phyloP scores from a whole-genome alignment of 2,113 vertebrate species.

The Mastomys natalensis region DNA sequence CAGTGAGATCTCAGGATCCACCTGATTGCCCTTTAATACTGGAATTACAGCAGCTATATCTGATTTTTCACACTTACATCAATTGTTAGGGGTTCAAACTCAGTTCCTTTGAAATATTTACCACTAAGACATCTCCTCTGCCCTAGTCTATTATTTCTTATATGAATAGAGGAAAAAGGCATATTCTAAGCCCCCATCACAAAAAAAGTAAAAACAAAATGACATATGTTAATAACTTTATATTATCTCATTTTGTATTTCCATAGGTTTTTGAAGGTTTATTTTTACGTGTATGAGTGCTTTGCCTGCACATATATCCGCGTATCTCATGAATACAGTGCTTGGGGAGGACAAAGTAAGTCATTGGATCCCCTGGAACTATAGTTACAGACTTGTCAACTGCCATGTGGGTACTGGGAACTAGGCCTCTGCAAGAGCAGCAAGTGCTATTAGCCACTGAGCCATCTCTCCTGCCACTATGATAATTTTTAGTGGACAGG shows the following conservation, averaged over 20 bases:
- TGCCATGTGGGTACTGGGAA: background rate
- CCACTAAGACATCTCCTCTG: background rate
- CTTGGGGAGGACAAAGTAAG: no score
- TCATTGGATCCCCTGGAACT: background rate
- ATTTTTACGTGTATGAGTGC: background rate
- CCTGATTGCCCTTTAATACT: no score
- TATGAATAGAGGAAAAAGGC: background rate
- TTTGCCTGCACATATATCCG: no score
- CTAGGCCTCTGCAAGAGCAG: background rate
- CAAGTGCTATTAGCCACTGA: background rate
- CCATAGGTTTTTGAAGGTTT: background rate
- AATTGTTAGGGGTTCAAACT: background rate
- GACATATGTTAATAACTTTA: background rate
- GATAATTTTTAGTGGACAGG: background rate
- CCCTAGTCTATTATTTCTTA: background rate
- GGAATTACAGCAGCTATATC: no score
- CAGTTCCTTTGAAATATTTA: background rate
- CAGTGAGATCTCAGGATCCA: background rate
- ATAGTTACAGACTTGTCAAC: background rate
- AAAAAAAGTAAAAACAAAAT: constrained; percentile 52
- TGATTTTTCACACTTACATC: background rate
- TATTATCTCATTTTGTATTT: background rate
- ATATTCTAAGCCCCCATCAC: constrained; percentile 9
- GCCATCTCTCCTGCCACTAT: background rate
- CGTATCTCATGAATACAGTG: background rate